A percentile compares a stretch with the other conserved stretches of the same genome.
Conservation (phyloP, 2,113 vertebrate species). For the Falcunculus frontatus region DNA sequence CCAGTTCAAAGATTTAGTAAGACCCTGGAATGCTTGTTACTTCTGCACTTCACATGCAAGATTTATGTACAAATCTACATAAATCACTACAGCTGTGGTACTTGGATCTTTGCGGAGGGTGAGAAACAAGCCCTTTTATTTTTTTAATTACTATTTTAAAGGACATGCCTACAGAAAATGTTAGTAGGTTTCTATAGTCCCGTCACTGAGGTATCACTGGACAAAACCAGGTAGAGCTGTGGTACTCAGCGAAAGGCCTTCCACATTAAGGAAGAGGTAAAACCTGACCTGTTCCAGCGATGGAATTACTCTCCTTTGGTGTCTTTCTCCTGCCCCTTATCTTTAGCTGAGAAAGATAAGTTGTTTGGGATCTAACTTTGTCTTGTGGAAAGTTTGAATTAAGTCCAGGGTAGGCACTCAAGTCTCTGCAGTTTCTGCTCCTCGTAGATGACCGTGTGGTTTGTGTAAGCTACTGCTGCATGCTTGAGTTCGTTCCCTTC, state of each 20-base stretch:
- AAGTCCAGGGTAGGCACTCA: not conserved
- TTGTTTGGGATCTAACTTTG: not conserved
- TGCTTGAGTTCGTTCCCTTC: conserved; percentile 55
- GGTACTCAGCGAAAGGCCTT: not conserved
- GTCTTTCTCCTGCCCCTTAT: not conserved
- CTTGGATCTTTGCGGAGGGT: not conserved
- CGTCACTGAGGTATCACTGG: not conserved
- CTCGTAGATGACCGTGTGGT: not conserved
- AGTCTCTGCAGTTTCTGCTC: conserved; percentile 31
- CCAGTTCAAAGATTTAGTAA: not conserved
- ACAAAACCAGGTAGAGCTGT: not conserved
- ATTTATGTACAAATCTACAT: conserved; percentile 43
- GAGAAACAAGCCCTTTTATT: not conserved
- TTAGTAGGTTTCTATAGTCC: not conserved
- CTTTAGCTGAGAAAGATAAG: conserved; percentile 17
- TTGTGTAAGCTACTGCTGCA: conserved; percentile 52
- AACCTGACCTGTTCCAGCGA: not conserved
- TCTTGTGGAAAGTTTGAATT: not conserved
- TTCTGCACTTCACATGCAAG: not conserved
- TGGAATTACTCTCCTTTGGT: not conserved
- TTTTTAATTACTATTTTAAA: not conserved
- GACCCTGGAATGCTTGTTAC: not conserved
- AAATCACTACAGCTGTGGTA: not conserved
- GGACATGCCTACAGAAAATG: not conserved
- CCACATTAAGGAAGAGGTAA: not conserved